A percentile compares a stretch with the other conserved stretches of the same genome.
Evolutionary conservation across 2,888 invertebrate genomes (phyloP).

Genomic region (Eupsilia transversa): DNA sequence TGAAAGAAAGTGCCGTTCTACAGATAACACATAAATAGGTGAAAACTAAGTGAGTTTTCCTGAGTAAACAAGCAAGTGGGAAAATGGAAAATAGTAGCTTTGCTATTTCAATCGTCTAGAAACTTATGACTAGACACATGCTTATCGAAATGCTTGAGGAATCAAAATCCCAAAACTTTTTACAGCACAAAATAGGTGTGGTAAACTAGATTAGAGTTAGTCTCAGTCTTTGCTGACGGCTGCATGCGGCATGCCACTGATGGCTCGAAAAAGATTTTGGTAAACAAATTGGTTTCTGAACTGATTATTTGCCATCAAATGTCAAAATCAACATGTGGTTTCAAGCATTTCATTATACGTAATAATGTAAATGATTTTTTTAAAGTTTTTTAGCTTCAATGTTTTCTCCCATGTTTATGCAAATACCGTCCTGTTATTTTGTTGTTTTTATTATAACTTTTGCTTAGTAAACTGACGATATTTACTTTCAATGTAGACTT

Average conservation of each 20-base stretch:
- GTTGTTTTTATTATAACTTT: neutral
- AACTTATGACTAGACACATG: neutral
- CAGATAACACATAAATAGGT: too few relatives aligned
- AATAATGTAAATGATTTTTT: neutral
- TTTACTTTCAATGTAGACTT: neutral
- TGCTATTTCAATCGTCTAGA: conserved; percentile 12
- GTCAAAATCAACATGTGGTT: conserved; percentile 47
- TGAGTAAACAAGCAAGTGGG: conserved; percentile 6
- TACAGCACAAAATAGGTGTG: neutral
- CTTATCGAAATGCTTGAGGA: neutral
- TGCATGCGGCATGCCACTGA: neutral
- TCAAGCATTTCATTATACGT: conserved; percentile 19
- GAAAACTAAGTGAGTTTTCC: conserved; percentile 15
- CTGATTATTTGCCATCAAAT: conserved; percentile 20
- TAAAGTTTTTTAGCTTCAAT: neutral
- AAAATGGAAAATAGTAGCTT: conserved; percentile 5
- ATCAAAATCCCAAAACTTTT: neutral
- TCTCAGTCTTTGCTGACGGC: neutral
- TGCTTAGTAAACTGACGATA: too few relatives aligned
- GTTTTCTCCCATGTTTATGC: neutral
- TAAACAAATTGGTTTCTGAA: conserved; percentile 33
- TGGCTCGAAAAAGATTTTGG: neutral
- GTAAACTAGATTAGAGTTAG: neutral
- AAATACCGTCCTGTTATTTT: neutral
- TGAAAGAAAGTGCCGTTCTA: neutral